Conservation (phyloP, 2,113 vertebrate species). For the Megatriorchis doriae region DNA sequence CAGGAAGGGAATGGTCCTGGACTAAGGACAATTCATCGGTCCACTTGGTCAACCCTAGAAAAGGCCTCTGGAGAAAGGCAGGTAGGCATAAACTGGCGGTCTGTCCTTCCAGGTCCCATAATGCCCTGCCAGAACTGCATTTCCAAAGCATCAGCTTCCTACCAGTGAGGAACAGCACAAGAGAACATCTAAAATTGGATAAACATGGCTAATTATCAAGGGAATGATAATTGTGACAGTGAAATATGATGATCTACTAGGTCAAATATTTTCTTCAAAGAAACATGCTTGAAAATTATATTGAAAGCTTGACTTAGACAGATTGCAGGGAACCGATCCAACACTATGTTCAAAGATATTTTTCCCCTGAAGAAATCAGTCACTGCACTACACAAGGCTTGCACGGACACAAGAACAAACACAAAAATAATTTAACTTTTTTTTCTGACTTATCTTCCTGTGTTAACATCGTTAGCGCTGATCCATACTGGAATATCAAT, state of each 20-base stretch:
- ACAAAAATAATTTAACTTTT: not conserved
- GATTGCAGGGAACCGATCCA: constrained; percentile 38
- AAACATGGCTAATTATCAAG: constrained; percentile 29
- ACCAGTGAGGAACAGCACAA: not conserved
- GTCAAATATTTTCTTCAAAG: constrained; percentile 45
- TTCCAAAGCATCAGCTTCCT: not conserved
- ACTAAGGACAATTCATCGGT: rapidly evolving
- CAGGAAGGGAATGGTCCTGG: not conserved
- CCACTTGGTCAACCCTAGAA: not conserved
- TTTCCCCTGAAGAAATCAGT: constrained; percentile 35
- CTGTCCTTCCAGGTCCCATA: not conserved
- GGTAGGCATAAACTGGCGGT: not conserved
- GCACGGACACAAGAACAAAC: not conserved
- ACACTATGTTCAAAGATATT: not conserved
- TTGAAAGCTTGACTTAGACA: constrained; percentile 29
- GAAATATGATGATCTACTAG: constrained; percentile 23
- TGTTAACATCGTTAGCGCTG: not conserved
- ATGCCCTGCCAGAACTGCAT: not conserved
- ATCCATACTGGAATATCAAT: not conserved
- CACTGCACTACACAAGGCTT: not conserved
- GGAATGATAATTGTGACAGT: constrained; percentile 35
- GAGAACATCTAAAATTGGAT: not conserved
- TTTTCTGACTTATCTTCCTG: not conserved
- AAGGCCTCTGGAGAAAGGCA: not conserved
- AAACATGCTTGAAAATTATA: constrained; percentile 2